Conservation (phyloP, 2,797 vertebrate genomes). For the Acomys russatus region DNA sequence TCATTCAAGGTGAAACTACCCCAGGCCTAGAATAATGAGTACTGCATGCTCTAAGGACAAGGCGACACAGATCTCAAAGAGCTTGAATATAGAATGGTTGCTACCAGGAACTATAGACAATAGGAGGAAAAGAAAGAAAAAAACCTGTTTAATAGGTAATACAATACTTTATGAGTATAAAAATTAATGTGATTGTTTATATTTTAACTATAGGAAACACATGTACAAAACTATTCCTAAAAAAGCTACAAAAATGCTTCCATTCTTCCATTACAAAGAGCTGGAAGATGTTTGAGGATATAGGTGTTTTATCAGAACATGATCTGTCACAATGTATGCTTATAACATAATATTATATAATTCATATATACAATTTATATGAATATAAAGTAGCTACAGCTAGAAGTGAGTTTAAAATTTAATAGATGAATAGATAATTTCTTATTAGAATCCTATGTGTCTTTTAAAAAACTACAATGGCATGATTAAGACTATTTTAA, state of each 20-base stretch:
- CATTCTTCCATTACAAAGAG: not conserved
- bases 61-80: not conserved
- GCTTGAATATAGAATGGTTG: not conserved
- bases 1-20: not conserved
- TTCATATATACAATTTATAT: not conserved
- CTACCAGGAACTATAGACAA: not conserved
- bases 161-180: fast-evolving
- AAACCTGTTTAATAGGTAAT: not conserved
- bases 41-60: not conserved
- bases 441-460: not conserved
- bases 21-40: not conserved
- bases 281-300: not conserved
- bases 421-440: not conserved
- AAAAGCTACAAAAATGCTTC: not conserved
- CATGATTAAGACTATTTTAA: not conserved
- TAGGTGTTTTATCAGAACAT: not conserved
- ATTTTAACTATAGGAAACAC: not conserved
- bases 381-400: not conserved
- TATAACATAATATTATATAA: too few species aligned
- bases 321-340: not conserved
- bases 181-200: not conserved
- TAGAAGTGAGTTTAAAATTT: not conserved
- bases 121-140: not conserved
- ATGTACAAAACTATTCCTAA: too few species aligned
- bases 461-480: not conserved